phyloP scores from a whole-genome alignment of 2,113 vertebrate genomes.

The Notiomystis cincta region DNA sequence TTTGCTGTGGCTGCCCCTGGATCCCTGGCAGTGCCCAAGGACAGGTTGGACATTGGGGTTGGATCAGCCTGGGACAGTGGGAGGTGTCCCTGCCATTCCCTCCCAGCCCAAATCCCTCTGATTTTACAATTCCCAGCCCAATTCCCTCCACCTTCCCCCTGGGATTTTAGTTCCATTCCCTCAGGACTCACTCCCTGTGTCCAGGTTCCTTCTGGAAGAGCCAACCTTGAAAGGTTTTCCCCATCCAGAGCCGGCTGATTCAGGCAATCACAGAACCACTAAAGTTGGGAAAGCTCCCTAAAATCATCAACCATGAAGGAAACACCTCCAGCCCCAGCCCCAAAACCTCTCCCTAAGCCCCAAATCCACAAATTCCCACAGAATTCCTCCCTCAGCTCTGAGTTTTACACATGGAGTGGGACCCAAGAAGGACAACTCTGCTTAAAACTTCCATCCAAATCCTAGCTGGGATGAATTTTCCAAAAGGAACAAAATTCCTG shows the following conservation, averaged over 20 bases:
- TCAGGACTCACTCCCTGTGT: background rate
- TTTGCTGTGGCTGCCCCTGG: background rate
- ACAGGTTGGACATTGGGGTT: background rate
- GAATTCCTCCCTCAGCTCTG: background rate
- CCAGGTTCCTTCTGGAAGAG: accelerated
- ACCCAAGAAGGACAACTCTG: background rate
- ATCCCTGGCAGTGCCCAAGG: background rate
- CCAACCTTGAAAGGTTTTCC: background rate
- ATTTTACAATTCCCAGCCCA: background rate
- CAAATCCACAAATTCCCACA: background rate
- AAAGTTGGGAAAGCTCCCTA: background rate
- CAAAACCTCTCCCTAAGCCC: background rate
- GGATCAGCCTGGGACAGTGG: background rate
- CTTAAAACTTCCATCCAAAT: background rate
- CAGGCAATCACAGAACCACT: background rate
- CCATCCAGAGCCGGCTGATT: accelerated
- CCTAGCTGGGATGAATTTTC: background rate
- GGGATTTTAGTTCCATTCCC: background rate
- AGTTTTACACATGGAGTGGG: accelerated
- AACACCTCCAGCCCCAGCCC: background rate
- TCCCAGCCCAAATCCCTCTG: background rate
- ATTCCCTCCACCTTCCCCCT: background rate
- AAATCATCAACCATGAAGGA: accelerated
- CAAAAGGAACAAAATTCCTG: background rate
- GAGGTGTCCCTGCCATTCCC: background rate